phyloP scores from a whole-genome alignment of 1,140 invertebrate species.

The Trachymyrmex septentrionalis region DNA sequence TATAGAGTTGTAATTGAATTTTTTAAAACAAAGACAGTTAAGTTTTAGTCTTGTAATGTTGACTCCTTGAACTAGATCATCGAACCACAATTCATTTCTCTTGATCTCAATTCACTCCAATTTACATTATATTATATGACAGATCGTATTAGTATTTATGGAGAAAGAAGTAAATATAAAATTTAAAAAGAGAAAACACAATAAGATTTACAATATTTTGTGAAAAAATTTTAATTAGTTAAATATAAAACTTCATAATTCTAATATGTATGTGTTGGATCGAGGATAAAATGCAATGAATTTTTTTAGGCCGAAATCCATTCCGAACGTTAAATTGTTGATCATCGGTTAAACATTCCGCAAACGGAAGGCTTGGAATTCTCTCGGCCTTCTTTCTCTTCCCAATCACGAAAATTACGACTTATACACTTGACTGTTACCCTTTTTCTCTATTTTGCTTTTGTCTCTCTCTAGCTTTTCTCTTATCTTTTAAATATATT shows the following conservation, averaged over 20 bases:
- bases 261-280: background rate
- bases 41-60: background rate
- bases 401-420: conserved; percentile 64
- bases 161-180: background rate
- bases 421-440: conserved; percentile 62
- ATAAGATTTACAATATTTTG: conserved; percentile 12
- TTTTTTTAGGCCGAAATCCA: conserved; percentile 9
- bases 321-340: conserved; percentile 19
- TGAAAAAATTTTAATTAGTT: background rate
- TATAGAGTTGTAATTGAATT: background rate
- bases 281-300: background rate
- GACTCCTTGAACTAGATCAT: conserved; percentile 22
- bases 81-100: conserved; percentile 21
- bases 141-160: background rate
- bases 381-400: conserved; percentile 67
- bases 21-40: background rate
- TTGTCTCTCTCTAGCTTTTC: background rate
- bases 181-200: background rate
- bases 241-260: conserved; percentile 27
- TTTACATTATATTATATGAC: conserved; percentile 7
- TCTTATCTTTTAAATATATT: conserved; percentile 23
- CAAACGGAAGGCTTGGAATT: conserved; percentile 44
- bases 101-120: conserved; percentile 30
- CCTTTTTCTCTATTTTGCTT: conserved; percentile 8
- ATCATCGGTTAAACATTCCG: background rate